Percentiles rank a stretch among this genome's conserved stretches.
Conservation (phyloP, 2,888 invertebrate genomes). For the Philopedon plagiatum region DNA sequence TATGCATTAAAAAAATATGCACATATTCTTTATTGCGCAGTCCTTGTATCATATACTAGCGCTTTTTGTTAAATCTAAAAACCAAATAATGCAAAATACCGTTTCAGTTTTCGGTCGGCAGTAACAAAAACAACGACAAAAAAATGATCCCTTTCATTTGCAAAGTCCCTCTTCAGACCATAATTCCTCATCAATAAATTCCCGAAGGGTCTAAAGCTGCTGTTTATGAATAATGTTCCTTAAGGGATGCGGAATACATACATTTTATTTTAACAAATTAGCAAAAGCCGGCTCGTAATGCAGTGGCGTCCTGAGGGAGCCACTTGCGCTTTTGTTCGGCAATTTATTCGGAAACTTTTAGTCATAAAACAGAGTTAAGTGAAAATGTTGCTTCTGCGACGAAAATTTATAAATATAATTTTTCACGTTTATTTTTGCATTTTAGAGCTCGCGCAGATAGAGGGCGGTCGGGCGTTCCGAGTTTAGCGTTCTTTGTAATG, state of each 20-base stretch:
- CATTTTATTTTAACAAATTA: constrained; percentile 49
- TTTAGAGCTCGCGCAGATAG: no score
- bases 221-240: constrained; percentile 43
- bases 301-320: constrained; percentile 34
- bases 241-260: constrained; percentile 37
- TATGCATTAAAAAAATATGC: no score
- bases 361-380: constrained; percentile 36
- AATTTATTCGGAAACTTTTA: constrained; percentile 41
- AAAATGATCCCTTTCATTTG: background rate
- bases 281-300: constrained; percentile 33
- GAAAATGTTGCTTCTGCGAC: constrained; percentile 28
- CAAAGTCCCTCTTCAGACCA: background rate
- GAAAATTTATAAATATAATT: background rate
- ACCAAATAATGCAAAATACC: no score
- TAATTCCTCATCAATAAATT: constrained; percentile 21
- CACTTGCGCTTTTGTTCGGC: constrained; percentile 15
- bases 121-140: constrained; percentile 4
- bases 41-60: no score
- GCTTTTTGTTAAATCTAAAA: no score
- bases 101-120: background rate
- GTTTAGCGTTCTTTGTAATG: no score
- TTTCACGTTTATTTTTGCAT: no score
- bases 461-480: no score
- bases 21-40: no score
- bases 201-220: background rate